Conservation (phyloP, 2,797 vertebrate species). For the Centropyge bicolor region DNA sequence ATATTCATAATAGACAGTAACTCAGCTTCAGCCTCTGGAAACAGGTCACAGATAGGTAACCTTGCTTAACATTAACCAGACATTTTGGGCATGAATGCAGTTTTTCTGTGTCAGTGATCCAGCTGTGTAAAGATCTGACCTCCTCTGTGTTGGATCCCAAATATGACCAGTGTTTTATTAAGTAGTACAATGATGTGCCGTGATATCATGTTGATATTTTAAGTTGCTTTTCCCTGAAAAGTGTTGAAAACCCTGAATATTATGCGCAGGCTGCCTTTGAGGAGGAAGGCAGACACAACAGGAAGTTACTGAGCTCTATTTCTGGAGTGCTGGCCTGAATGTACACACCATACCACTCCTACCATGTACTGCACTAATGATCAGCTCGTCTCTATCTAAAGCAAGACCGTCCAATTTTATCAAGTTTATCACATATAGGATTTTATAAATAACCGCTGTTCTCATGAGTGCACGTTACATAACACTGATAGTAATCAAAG, state of each 20-base stretch:
- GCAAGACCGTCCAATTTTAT: not conserved
- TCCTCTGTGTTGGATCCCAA: not conserved
- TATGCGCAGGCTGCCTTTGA: slow-evolving; percentile 7
- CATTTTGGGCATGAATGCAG: not conserved
- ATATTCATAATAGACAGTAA: not conserved
- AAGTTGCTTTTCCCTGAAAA: slow-evolving; percentile 2
- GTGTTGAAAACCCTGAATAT: not conserved
- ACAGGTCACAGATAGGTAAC: not conserved
- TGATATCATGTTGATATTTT: not conserved
- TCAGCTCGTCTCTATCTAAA: not conserved
- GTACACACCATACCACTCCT: not conserved
- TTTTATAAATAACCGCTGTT: slow-evolving; percentile 21
- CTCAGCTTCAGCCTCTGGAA: not conserved
- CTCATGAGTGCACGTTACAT: not conserved
- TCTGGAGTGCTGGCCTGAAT: slow-evolving; percentile 25
- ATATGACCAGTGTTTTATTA: not conserved
- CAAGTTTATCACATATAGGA: not conserved
- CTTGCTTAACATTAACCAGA: not conserved
- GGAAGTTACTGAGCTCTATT: slow-evolving; percentile 57
- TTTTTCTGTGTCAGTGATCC: too few relatives aligned
- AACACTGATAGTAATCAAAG: not conserved
- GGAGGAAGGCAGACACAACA: slow-evolving; percentile 31
- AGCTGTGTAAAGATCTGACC: not conserved
- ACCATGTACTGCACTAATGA: not conserved
- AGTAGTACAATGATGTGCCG: not conserved